Evolutionary conservation across 23 tunicate genomes (phyloP), one percentile per base, ranked within the genome.

Genomic region (Halocynthia roretzi): DNA sequence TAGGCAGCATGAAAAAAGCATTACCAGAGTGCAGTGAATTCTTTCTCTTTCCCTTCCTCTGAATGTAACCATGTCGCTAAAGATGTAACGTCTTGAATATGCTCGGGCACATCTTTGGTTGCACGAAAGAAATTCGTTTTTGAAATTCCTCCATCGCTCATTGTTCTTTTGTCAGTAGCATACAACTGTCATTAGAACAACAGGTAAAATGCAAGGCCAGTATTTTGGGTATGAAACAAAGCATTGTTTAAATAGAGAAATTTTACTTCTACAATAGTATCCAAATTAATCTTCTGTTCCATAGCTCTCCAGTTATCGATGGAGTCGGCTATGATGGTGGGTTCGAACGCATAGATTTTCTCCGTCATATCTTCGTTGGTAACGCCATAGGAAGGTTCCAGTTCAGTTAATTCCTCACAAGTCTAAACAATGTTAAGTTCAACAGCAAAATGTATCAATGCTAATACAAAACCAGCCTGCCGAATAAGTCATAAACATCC

Each of bases 1-100:
- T 58, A 2, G 63, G 15, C 63, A 58, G 17, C n/a, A 58, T n/a
- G n/a, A 58, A 58, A n/a, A 67, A 67, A 72, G 17, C 17, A 51
- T 57, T 19, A 87, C 93, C 93, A 87, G 10, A 15, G 52, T 21
- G 84, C 82, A 61, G 93, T 80, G 62, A 87, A 87, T 52, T 87
- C 82, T 14, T 61, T 7, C 48, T 87, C 56, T 76, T 76, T 61
- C 70, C 83, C 93, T 8, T 55, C 58, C 14, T 55, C 0, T 1
- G 51, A 23, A 23, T 81, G 54, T 51, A 81, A 20, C 20, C 12
- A 62, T 54, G 68, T 52, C 53, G 85, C 67, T 14, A 87, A 69
- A 19, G 23, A 78, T 7, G 69, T 85, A 7, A 72, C 80, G 63
- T 74, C 56, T 10, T 31, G 5, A 44, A 74, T 53, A 64, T 8